A percentile compares a stretch with the other conserved stretches of the same genome.
Evolutionary conservation across 2,113 vertebrate genomes (phyloP).

Genomic region (Hemiscyllium ocellatum): DNA sequence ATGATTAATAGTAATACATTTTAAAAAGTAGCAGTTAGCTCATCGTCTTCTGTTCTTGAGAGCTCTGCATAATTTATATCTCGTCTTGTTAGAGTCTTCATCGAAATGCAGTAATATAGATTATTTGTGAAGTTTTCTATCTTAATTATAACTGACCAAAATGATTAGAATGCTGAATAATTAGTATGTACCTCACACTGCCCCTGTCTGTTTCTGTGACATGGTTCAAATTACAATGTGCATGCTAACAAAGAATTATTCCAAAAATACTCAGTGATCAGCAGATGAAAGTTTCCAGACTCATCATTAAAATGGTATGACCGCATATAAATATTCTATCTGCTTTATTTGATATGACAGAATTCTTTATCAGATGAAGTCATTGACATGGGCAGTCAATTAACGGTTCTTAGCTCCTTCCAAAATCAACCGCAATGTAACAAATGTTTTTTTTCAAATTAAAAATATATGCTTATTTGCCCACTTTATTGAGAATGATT

Average conservation of each 20-base stretch:
- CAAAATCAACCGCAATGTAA: not conserved
- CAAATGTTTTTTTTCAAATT: not conserved
- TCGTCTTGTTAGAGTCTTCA: not conserved
- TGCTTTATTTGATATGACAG: not conserved
- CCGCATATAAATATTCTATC: slow-evolving; percentile 6
- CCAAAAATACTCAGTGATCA: slow-evolving; percentile 16
- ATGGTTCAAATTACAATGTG: slow-evolving; percentile 10
- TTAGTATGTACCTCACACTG: slow-evolving; percentile 8
- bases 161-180: slow-evolving; percentile 1
- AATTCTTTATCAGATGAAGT: slow-evolving; percentile 3
- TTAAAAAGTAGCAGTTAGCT: slow-evolving; percentile 21
- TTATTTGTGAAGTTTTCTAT: slow-evolving; percentile 20
- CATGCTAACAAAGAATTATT: slow-evolving; percentile 22
- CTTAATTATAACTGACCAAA: slow-evolving; percentile 27
- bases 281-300: slow-evolving; percentile 24
- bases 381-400: slow-evolving; percentile 5
- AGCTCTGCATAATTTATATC: slow-evolving; percentile 3
- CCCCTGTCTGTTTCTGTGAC: not conserved
- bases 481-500: not conserved
- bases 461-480: slow-evolving; percentile 7
- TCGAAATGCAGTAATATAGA: not conserved
- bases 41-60: not conserved
- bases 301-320: slow-evolving; percentile 23
- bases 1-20: not conserved
- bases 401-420: not conserved